phyloP scores from a whole-genome alignment of 2,888 invertebrate genomes.

The Tortricodes alternella region DNA sequence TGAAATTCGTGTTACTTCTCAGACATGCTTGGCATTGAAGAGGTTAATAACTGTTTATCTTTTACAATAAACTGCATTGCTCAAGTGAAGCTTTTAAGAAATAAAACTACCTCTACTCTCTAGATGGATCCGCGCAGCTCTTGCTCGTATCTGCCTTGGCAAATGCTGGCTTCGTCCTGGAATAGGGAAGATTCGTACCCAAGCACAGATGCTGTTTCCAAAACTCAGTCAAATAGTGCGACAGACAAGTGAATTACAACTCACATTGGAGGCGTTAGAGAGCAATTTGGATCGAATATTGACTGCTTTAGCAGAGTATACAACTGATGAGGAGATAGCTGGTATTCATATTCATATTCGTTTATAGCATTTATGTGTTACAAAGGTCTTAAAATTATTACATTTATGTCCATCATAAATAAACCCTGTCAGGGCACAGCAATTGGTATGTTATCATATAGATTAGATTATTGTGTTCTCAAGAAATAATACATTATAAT shows the following conservation, averaged over 20 bases:
- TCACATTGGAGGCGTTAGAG: conserved; percentile 72
- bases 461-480: too few species aligned
- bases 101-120: conserved; percentile 6
- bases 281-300: conserved; percentile 68
- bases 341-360: conserved; percentile 44
- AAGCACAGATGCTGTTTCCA: conserved; percentile 73
- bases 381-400: too few species aligned
- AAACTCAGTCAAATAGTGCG: conserved; percentile 69
- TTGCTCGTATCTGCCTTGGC: conserved; percentile 72
- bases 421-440: too few species aligned
- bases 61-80: too few species aligned
- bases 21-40: too few species aligned
- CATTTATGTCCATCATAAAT: too few species aligned
- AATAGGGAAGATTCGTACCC: conserved; percentile 70
- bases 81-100: too few species aligned
- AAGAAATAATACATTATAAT: too few species aligned
- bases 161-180: conserved; percentile 75
- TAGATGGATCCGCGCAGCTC: conserved; percentile 77
- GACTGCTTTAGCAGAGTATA: conserved; percentile 69
- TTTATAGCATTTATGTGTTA: background rate
- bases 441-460: too few species aligned
- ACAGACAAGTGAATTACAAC: conserved; percentile 59
- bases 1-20: too few species aligned
- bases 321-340: conserved; percentile 75
- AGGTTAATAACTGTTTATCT: too few species aligned